Conservation (phyloP, 2,888 invertebrate species). For the Eupithecia subfuscata region DNA sequence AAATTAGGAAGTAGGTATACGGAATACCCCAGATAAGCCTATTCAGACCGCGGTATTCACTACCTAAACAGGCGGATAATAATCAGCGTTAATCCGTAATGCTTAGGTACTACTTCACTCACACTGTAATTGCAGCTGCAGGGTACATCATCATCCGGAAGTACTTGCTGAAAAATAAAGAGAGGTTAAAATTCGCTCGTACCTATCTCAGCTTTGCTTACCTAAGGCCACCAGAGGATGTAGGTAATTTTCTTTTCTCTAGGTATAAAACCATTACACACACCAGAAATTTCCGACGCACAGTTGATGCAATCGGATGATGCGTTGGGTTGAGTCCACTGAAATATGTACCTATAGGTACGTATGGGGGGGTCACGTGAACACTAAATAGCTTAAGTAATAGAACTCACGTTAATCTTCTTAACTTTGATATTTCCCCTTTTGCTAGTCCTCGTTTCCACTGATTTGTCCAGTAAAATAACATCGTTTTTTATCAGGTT, state of each 20-base stretch:
- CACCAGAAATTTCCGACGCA: neutral
- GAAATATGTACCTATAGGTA: too few species aligned
- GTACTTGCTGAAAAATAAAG: conserved; percentile 55
- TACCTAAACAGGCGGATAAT: too few species aligned
- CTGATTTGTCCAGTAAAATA: conserved; percentile 72
- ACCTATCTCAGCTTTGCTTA: neutral
- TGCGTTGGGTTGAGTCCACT: neutral
- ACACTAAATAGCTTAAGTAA: too few species aligned
- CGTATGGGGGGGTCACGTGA: too few species aligned
- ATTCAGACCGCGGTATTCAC: too few species aligned
- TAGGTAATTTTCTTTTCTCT: neutral
- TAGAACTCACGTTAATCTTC: conserved; percentile 48
- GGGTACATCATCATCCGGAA: conserved; percentile 60
- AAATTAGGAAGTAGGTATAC: too few species aligned
- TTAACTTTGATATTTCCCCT: conserved; percentile 71
- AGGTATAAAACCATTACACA: too few species aligned
- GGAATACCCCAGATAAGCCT: too few species aligned
- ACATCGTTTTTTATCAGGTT: conserved; percentile 76
- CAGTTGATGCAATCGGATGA: neutral
- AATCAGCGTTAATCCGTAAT: too few species aligned
- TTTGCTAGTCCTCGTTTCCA: conserved; percentile 74
- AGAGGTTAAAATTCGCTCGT: neutral
- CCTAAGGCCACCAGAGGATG: neutral
- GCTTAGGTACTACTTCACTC: conserved; percentile 42
- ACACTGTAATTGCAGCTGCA: conserved; percentile 61